Evolutionary conservation across 2,797 vertebrate genomes (phyloP).

Genomic region (Pseudomugil tenellus): DNA sequence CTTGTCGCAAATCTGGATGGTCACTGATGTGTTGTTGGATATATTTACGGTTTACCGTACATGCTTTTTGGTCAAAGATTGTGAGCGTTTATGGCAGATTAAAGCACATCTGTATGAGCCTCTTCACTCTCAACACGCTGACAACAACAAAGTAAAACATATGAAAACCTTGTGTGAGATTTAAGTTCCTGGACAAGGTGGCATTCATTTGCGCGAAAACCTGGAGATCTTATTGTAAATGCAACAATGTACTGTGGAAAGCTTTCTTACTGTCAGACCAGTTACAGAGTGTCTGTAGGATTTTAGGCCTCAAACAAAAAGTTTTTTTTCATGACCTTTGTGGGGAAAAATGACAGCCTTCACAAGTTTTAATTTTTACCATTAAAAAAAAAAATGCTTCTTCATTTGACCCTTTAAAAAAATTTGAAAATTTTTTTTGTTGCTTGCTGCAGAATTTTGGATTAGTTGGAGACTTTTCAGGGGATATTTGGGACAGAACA

Average conservation of each 20-base stretch:
- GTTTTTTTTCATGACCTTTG: neutral
- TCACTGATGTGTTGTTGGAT: constrained; percentile 40
- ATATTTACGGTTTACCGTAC: constrained; percentile 58
- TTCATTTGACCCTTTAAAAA: too few species aligned
- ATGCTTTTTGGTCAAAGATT: constrained; percentile 40
- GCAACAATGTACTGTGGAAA: neutral
- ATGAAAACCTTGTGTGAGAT: constrained; percentile 51
- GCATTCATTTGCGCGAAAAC: constrained; percentile 43
- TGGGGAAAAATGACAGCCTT: too few species aligned
- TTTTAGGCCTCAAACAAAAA: too few species aligned
- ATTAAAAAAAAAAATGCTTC: too few species aligned
- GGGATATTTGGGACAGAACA: too few species aligned
- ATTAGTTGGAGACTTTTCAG: too few species aligned
- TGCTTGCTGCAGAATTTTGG: too few species aligned
- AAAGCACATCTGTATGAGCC: constrained; percentile 50
- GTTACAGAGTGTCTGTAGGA: too few species aligned
- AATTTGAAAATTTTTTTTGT: too few species aligned
- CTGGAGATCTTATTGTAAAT: constrained; percentile 38
- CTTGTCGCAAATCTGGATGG: constrained; percentile 34
- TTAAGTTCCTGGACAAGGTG: constrained; percentile 35
- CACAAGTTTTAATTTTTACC: neutral
- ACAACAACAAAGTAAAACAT: constrained; percentile 56
- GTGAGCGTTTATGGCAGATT: constrained; percentile 21
- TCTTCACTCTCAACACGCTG: constrained; percentile 32
- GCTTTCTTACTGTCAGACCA: constrained; percentile 9